Evolutionary conservation across 2,797 vertebrate species (phyloP).

Genomic region (Holocentrus rufus): DNA sequence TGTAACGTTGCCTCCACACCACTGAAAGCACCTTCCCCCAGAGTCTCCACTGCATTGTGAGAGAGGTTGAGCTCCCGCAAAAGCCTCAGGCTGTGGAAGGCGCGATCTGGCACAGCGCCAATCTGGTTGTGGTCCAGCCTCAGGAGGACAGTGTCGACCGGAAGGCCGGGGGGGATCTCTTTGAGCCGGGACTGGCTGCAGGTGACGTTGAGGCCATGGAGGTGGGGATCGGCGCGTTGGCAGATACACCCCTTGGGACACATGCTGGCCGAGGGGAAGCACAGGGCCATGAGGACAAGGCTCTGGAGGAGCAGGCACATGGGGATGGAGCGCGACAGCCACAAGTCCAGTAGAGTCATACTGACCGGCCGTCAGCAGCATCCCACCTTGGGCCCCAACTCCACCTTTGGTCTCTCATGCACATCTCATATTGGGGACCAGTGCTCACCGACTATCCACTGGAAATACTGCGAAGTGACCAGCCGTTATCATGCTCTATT

Average conservation of each 20-base stretch:
- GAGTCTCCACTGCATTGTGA: constrained; percentile 94
- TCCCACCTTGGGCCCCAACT: constrained; percentile 84
- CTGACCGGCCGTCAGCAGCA: constrained; percentile 92
- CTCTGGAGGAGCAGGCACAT: constrained; percentile 99
- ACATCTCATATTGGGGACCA: constrained; percentile 66
- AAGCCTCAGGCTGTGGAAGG: constrained; percentile 93
- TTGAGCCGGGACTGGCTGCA: constrained; percentile 97
- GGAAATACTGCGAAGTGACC: constrained; percentile 42
- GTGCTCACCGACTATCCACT: constrained; percentile 62
- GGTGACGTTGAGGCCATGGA: constrained; percentile 90
- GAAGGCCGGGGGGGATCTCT: constrained; percentile 95
- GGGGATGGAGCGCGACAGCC: constrained; percentile 96
- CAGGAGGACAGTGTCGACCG: constrained; percentile 91
- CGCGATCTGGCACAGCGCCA: constrained; percentile 92
- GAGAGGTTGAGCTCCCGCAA: constrained; percentile 96
- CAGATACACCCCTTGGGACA: constrained; percentile 97
- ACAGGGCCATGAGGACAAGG: constrained; percentile 98
- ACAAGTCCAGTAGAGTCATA: constrained; percentile 99
- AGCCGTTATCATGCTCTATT: constrained; percentile 73
- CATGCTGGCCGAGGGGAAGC: constrained; percentile 98
- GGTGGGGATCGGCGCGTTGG: constrained; percentile 85
- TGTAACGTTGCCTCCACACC: constrained; percentile 94
- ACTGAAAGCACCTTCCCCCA: constrained; percentile 94
- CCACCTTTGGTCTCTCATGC: constrained; percentile 76
- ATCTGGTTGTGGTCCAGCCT: constrained; percentile 98